These are phyloP conservation scores for Urocolius indicus DNA, from an alignment of 2,113 vertebrate genomes.

Conservation along the genomic window DNA sequence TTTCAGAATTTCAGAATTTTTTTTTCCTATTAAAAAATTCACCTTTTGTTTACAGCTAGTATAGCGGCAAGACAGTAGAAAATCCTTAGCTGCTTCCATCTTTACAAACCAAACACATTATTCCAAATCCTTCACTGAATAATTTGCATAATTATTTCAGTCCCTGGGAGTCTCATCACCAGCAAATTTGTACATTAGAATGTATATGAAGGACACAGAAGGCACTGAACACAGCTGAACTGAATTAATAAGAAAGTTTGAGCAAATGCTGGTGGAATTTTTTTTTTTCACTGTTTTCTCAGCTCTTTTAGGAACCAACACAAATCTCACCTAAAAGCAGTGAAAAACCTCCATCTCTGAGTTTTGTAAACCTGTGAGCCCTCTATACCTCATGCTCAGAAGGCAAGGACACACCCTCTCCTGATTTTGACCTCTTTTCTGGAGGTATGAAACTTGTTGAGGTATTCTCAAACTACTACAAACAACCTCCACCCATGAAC, in stretches of 20 bases:
- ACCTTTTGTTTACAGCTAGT: neutral
- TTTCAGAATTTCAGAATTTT: neutral
- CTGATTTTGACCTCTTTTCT: neutral
- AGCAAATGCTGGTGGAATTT: neutral
- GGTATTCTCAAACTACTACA: neutral
- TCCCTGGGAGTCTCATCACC: neutral
- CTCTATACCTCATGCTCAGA: neutral
- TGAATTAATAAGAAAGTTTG: neutral
- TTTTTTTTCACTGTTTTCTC: neutral
- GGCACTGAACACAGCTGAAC: neutral
- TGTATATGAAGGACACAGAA: neutral
- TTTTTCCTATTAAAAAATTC: neutral
- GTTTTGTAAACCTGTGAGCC: neutral
- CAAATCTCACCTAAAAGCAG: neutral
- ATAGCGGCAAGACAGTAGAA: neutral
- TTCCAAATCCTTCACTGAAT: constrained; percentile 4
- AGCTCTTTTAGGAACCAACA: neutral
- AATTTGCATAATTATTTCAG: constrained; percentile 2
- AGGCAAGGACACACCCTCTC: neutral
- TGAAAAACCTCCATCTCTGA: neutral
- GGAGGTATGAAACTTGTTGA: neutral
- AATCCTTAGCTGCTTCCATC: neutral
- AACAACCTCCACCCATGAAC: neutral
- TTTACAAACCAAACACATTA: neutral
- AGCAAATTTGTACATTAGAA: neutral